These are phyloP conservation scores for Protaetia brevitarsis DNA, from an alignment of 1,140 invertebrate species.

Conservation along the genomic window DNA sequence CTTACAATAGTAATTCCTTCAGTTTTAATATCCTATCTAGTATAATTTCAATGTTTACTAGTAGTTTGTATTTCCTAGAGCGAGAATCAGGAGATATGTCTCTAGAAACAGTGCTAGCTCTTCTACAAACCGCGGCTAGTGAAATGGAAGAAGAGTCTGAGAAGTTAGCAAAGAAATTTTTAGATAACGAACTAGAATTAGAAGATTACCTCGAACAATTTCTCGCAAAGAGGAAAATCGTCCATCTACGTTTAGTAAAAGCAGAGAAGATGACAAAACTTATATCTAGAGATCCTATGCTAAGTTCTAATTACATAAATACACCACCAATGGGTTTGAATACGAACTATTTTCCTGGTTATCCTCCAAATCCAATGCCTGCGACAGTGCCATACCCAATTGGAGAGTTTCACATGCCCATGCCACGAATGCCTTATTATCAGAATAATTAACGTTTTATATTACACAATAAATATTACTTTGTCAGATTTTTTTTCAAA, in stretches of 20 bases:
- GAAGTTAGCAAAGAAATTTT: constrained; percentile 70
- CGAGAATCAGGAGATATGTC: constrained; percentile 67
- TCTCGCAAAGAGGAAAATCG: constrained; percentile 65
- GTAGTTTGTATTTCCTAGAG: constrained; percentile 56
- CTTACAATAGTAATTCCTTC: too few relatives aligned
- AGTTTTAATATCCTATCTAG: too few relatives aligned
- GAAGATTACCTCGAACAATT: constrained; percentile 80
- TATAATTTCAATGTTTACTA: too few relatives aligned
- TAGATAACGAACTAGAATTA: constrained; percentile 66
- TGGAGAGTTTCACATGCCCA: constrained; percentile 58
- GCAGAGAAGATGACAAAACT: constrained; percentile 83
- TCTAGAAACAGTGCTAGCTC: constrained; percentile 75
- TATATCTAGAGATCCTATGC: constrained; percentile 52
- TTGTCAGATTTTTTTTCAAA: background rate
- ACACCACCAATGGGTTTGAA: constrained; percentile 43
- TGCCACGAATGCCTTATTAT: constrained; percentile 52
- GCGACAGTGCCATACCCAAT: constrained; percentile 55
- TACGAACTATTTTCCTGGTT: constrained; percentile 47
- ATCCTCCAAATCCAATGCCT: constrained; percentile 39
- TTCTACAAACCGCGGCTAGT: constrained; percentile 80
- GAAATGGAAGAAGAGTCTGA: constrained; percentile 88
- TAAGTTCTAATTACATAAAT: constrained; percentile 44
- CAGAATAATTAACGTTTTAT: constrained; percentile 40
- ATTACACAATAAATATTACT: background rate
- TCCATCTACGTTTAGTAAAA: constrained; percentile 80